Percentiles rank a stretch among this genome's conserved stretches.
Evolutionary conservation across 2,797 vertebrate genomes (phyloP).

Genomic region (Notamacropus eugenii): DNA sequence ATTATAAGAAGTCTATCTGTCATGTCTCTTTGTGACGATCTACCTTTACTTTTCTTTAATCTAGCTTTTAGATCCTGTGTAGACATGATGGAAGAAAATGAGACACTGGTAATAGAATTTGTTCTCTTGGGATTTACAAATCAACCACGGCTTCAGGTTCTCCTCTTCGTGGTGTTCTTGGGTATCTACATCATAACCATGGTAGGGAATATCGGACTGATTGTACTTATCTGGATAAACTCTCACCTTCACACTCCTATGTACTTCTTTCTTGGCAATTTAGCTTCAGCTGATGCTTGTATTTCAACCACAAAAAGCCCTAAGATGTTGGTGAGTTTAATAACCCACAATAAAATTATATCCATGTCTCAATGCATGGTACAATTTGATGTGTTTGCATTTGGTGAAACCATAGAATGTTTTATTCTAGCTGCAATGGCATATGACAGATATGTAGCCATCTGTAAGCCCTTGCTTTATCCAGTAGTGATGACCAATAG

Average conservation of each 20-base stretch:
- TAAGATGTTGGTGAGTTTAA: slow-evolving; percentile 25
- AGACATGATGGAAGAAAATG: slow-evolving; percentile 49
- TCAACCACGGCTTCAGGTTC: background rate
- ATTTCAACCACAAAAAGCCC: slow-evolving; percentile 54
- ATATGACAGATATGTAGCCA: slow-evolving; percentile 72
- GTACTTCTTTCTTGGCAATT: slow-evolving; percentile 56
- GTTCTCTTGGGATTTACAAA: slow-evolving; percentile 42
- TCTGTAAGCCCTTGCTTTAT: slow-evolving; percentile 71
- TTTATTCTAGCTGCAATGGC: slow-evolving; percentile 68
- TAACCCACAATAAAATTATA: slow-evolving; percentile 22
- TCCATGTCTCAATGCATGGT: slow-evolving; percentile 51
- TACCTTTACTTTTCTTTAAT: background rate
- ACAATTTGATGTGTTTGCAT: slow-evolving; percentile 49
- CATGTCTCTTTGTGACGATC: background rate
- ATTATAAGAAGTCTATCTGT: background rate
- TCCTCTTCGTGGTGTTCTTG: slow-evolving; percentile 39
- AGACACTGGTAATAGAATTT: slow-evolving; percentile 37
- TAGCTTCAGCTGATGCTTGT: slow-evolving; percentile 53
- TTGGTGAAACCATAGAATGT: slow-evolving; percentile 64
- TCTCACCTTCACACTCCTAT: slow-evolving; percentile 48
- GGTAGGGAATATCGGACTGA: slow-evolving; percentile 38
- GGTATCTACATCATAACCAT: slow-evolving; percentile 49
- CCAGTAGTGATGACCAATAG: slow-evolving; percentile 58
- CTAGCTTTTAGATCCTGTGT: slow-evolving; percentile 40
- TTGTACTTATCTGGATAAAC: slow-evolving; percentile 44